A percentile compares a stretch with the other conserved stretches of the same genome.
Evolutionary conservation across 1,140 invertebrate genomes (phyloP).

Genomic region (Dreissena rostriformis): DNA sequence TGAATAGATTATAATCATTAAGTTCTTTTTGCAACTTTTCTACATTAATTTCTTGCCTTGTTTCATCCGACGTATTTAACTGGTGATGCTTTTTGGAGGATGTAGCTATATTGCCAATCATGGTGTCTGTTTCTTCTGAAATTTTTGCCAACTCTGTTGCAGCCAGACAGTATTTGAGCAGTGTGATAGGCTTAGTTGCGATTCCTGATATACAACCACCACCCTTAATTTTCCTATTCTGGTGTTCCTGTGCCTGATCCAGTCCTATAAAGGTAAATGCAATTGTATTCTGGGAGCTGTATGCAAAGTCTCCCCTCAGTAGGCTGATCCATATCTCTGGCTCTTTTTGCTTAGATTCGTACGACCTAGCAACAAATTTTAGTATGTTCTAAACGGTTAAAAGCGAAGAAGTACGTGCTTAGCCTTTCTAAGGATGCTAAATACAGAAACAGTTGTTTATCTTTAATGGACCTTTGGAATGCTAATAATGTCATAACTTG

Average conservation of each 20-base stretch:
- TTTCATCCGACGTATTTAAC: conserved; percentile 6
- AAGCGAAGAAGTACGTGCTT: conserved; percentile 2
- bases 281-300: neutral
- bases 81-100: neutral
- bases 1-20: conserved; percentile 7
- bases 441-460: conserved; percentile 1
- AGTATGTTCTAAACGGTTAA: conserved; percentile 11
- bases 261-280: conserved; percentile 10
- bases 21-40: conserved; percentile 4
- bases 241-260: conserved; percentile 17
- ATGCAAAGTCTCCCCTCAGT: neutral
- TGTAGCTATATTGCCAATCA: neutral
- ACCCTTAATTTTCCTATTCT: conserved; percentile 9
- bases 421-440: conserved; percentile 9
- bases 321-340: conserved; percentile 3
- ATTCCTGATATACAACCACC: neutral
- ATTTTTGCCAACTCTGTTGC: conserved; percentile 4
- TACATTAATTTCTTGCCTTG: neutral
- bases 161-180: conserved; percentile 6
- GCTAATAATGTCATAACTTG: too few relatives aligned
- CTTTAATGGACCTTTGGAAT: too few relatives aligned
- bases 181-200: conserved; percentile 11
- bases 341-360: neutral
- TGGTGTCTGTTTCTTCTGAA: neutral
- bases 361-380: conserved; percentile 3